A percentile compares a stretch with the other conserved stretches of the same genome.
Conservation (phyloP, 2,797 vertebrate species). For the Erethizon dorsatum region DNA sequence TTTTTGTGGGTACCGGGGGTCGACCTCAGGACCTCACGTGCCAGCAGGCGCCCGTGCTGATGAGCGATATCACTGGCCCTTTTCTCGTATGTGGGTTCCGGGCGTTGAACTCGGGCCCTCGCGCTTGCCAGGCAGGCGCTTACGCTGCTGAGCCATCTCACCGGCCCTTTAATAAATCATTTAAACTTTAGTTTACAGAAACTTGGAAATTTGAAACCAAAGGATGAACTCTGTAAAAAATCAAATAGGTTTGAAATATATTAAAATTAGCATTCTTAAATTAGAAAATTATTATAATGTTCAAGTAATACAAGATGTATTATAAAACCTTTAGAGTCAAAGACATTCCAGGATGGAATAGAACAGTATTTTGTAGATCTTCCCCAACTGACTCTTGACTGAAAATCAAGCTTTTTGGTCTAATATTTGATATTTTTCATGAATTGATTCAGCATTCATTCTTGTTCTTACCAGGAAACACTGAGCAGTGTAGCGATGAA, state of each 20-base stretch:
- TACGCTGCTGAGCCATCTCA: too few relatives aligned
- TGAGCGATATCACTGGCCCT: too few relatives aligned
- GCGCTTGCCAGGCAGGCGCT: too few relatives aligned
- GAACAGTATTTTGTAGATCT: background rate
- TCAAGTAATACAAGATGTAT: background rate
- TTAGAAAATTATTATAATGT: background rate
- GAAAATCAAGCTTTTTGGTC: background rate
- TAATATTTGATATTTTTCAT: background rate
- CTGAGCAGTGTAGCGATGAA: background rate
- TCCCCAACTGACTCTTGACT: background rate
- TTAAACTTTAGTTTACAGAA: slow-evolving; percentile 59
- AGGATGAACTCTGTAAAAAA: background rate
- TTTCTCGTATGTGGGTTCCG: too few relatives aligned
- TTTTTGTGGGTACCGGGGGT: too few relatives aligned
- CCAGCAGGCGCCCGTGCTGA: too few relatives aligned
- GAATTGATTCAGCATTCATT: background rate
- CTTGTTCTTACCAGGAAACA: background rate
- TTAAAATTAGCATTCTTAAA: background rate
- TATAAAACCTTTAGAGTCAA: background rate
- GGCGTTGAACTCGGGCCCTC: too few relatives aligned
- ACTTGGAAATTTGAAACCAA: slow-evolving; percentile 27
- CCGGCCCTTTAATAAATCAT: background rate
- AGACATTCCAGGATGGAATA: background rate
- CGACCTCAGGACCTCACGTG: too few relatives aligned
- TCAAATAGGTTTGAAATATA: background rate